Conservation (phyloP, 2,888 invertebrate species). For the Himalopsyche anomala region DNA sequence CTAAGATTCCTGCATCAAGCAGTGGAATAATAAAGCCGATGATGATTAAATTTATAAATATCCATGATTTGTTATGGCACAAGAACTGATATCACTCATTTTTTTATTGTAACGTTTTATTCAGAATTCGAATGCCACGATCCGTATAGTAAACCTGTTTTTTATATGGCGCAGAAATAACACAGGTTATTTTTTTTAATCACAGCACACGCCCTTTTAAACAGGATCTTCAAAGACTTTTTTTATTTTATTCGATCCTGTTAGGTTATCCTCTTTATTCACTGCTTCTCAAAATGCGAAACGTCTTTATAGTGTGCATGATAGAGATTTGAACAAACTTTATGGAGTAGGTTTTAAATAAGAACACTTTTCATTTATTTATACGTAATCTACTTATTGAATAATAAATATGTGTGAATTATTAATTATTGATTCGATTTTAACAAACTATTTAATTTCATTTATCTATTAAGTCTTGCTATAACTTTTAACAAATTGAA, state of each 20-base stretch:
- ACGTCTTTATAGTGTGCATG: neutral
- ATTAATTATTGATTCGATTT: no score
- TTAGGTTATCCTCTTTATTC: conserved; percentile 27
- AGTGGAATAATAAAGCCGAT: neutral
- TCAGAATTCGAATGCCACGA: conserved; percentile 34
- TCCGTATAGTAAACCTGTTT: conserved; percentile 37
- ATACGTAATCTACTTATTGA: no score
- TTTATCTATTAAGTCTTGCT: no score
- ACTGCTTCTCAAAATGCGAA: conserved; percentile 4
- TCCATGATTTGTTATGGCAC: conserved; percentile 28
- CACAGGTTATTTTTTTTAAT: conserved; percentile 41
- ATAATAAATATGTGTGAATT: no score
- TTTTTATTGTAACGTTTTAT: conserved; percentile 9
- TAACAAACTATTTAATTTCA: no score
- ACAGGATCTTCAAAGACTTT: neutral
- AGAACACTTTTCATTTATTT: no score
- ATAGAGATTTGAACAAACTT: no score
- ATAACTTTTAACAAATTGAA: no score
- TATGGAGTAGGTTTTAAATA: no score
- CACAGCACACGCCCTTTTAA: conserved; percentile 37
- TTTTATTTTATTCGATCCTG: conserved; percentile 8
- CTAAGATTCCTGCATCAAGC: no score
- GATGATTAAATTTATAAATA: conserved; percentile 27
- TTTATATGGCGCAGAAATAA: conserved; percentile 29
- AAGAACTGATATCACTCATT: conserved; percentile 38